Percentiles rank a stretch among this genome's conserved stretches.
phyloP scores from a whole-genome alignment of 2,797 vertebrate genomes.

The Sebastes cheni region DNA sequence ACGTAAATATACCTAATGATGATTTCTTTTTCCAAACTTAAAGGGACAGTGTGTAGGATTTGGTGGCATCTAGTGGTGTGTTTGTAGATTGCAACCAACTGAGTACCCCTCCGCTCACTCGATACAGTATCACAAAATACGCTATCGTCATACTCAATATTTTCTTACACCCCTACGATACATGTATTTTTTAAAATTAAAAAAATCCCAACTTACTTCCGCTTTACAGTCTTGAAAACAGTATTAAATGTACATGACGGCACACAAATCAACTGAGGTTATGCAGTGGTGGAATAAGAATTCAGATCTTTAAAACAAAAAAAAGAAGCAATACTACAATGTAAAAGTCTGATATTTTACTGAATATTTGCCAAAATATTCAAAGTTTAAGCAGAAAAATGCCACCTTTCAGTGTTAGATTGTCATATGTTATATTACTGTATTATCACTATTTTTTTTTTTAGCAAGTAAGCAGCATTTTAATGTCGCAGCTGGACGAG shows the following conservation, averaged over 20 bases:
- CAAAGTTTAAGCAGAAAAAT: background rate
- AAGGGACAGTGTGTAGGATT: too few relatives aligned
- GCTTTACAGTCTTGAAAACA: accelerated
- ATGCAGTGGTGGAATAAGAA: too few relatives aligned
- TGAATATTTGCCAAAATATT: background rate
- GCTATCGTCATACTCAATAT: accelerated
- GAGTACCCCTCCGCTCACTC: too few relatives aligned
- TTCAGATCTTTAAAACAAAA: background rate
- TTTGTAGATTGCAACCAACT: too few relatives aligned
- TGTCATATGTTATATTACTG: background rate
- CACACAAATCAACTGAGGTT: accelerated
- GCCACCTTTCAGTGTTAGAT: background rate
- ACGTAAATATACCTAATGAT: too few relatives aligned
- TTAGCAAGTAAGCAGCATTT: background rate
- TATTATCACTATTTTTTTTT: background rate
- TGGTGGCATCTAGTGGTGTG: too few relatives aligned
- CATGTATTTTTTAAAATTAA: too few relatives aligned
- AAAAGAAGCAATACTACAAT: background rate
- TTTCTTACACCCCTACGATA: too few relatives aligned
- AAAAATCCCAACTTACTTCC: too few relatives aligned
- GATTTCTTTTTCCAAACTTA: background rate
- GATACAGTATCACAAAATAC: accelerated
- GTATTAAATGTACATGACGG: too few relatives aligned
- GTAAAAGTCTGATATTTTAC: background rate
- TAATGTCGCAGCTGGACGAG: background rate